A percentile compares a stretch with the other conserved stretches of the same genome.
Conservation (phyloP, 1,140 invertebrate species). For the Drosophila leontia region DNA sequence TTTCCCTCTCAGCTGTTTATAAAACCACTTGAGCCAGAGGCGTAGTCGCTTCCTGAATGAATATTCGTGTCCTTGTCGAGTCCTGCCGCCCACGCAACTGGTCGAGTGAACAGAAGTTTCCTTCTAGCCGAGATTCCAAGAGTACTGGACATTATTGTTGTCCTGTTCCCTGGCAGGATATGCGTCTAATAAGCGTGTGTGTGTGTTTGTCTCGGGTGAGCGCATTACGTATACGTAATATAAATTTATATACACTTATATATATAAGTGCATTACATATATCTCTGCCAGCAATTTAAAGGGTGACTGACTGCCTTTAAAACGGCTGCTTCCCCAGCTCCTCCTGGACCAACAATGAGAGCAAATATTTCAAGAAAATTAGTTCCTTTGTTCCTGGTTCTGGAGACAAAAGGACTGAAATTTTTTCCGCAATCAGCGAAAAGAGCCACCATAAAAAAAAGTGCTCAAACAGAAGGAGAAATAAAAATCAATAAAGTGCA, state of each 20-base stretch:
- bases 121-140: constrained; percentile 14
- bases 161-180: constrained; percentile 51
- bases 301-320: constrained; percentile 41
- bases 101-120: background rate
- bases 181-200: constrained; percentile 77
- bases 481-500: constrained; percentile 49
- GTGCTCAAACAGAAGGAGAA: constrained; percentile 4
- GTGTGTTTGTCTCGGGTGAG: constrained; percentile 51
- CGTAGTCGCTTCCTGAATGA: constrained; percentile 28
- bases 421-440: constrained; percentile 49
- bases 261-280: constrained; percentile 38
- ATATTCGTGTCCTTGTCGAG: constrained; percentile 34
- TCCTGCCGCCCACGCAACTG: constrained; percentile 16
- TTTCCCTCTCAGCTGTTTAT: background rate
- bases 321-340: constrained; percentile 7
- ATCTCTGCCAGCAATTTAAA: constrained; percentile 52
- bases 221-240: constrained; percentile 76
- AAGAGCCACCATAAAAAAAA: constrained; percentile 44
- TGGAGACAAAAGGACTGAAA: constrained; percentile 16
- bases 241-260: constrained; percentile 35
- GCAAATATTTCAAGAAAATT: constrained; percentile 62
- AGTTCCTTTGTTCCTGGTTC: constrained; percentile 51
- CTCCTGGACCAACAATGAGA: constrained; percentile 37
- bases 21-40: constrained; percentile 36
- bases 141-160: constrained; percentile 62